These are phyloP conservation scores for Silurus lanzhouensis DNA, from an alignment of 2,797 vertebrate genomes.

Conservation along the genomic window DNA sequence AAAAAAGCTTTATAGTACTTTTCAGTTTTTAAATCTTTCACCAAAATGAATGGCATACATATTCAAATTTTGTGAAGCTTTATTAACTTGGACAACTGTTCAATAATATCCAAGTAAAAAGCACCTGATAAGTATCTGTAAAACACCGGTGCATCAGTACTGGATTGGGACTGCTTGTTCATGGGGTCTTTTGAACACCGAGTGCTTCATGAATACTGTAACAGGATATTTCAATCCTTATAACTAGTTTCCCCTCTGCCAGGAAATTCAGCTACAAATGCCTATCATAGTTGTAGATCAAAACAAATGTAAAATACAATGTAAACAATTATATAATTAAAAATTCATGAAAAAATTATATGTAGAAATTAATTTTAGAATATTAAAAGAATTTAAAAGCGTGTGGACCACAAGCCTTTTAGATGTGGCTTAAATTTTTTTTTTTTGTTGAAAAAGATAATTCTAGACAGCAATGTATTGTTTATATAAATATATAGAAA, in stretches of 20 bases:
- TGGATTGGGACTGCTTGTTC: background rate
- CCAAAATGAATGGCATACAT: background rate
- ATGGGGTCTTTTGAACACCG: background rate
- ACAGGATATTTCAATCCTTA: background rate
- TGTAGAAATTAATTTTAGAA: background rate
- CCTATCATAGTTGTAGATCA: background rate
- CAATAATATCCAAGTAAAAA: no score
- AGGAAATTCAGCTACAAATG: background rate
- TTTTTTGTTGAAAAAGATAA: background rate
- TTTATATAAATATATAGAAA: background rate
- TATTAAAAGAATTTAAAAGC: background rate
- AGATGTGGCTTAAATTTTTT: background rate
- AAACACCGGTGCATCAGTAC: no score
- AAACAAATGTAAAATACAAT: background rate
- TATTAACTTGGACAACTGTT: no score
- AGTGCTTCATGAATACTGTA: background rate
- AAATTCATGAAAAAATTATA: no score
- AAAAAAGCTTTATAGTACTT: no score
- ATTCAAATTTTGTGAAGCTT: no score
- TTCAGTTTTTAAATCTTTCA: background rate
- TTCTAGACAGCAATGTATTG: background rate
- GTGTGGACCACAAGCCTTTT: background rate
- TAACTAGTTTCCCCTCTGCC: no score
- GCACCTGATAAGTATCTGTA: background rate
- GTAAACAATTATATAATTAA: no score